Percentiles rank a stretch among this genome's conserved stretches.
phyloP scores from a whole-genome alignment of 1,140 invertebrate genomes.

The Artemia franciscana region DNA sequence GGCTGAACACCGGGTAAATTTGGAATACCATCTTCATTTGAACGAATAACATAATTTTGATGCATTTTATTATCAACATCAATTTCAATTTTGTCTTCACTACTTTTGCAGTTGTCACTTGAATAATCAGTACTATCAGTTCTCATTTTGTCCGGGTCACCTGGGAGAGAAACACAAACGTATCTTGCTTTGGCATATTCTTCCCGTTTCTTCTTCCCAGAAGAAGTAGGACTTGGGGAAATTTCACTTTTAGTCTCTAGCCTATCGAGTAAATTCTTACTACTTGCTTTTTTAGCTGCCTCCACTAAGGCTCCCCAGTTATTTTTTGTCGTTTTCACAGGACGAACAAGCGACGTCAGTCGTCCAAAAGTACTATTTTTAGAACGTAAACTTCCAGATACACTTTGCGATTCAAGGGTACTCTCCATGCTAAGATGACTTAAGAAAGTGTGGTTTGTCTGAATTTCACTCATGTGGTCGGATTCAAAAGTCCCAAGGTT shows the following conservation, averaged over 20 bases:
- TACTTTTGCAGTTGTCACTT: background rate
- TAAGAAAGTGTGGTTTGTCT: conserved; percentile 15
- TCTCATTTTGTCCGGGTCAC: background rate
- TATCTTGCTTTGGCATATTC: conserved; percentile 5
- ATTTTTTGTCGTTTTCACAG: conserved; percentile 27
- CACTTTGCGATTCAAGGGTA: conserved; percentile 16
- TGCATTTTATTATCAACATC: background rate
- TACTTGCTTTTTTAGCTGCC: conserved; percentile 46
- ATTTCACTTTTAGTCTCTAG: conserved; percentile 33
- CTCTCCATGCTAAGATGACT: conserved; percentile 6
- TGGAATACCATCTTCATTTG: background rate
- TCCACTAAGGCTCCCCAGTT: conserved; percentile 57
- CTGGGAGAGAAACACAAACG: background rate
- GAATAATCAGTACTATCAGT: background rate
- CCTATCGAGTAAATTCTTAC: conserved; percentile 34
- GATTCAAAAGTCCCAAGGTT: conserved; percentile 46
- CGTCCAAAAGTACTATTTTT: conserved; percentile 28
- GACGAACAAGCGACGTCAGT: conserved; percentile 21
- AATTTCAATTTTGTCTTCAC: background rate
- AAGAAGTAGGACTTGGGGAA: background rate
- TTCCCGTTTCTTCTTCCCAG: background rate
- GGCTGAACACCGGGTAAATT: background rate
- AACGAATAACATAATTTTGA: background rate
- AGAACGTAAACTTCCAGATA: conserved; percentile 23
- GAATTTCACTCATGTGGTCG: conserved; percentile 17